Conservation (phyloP, 2,888 invertebrate genomes). For the Lasius platythorax region DNA sequence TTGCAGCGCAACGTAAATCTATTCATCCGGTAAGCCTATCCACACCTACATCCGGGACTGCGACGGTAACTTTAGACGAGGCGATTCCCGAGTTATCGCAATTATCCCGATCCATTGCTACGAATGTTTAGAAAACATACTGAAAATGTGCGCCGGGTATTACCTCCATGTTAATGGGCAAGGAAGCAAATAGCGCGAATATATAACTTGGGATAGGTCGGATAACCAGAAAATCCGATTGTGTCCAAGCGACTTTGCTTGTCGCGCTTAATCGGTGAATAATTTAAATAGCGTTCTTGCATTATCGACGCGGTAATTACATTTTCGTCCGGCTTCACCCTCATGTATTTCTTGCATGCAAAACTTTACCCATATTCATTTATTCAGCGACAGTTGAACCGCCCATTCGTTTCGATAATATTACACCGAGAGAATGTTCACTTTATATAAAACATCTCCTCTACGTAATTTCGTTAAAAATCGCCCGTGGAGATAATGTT, state of each 20-base stretch:
- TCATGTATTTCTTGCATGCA: conserved; percentile 19
- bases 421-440: conserved; percentile 5
- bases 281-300: conserved; percentile 50
- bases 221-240: conserved; percentile 57
- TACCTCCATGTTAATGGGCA: conserved; percentile 60
- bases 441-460: background rate
- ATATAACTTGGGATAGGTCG: conserved; percentile 48
- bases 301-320: conserved; percentile 45
- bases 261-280: conserved; percentile 52
- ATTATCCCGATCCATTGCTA: conserved; percentile 12
- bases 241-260: conserved; percentile 40
- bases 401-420: background rate
- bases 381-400: conserved; percentile 29
- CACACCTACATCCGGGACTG: background rate
- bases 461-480: background rate
- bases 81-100: background rate
- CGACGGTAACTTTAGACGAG: background rate
- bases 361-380: conserved; percentile 44
- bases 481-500: background rate
- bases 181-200: conserved; percentile 60
- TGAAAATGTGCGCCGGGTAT: conserved; percentile 34
- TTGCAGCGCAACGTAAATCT: conserved; percentile 30
- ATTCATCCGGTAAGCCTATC: conserved; percentile 26
- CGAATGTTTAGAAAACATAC: conserved; percentile 39
- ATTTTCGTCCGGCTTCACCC: conserved; percentile 10